Evolutionary conservation across 1,140 invertebrate species (phyloP).

Genomic region (Euura lappo): DNA sequence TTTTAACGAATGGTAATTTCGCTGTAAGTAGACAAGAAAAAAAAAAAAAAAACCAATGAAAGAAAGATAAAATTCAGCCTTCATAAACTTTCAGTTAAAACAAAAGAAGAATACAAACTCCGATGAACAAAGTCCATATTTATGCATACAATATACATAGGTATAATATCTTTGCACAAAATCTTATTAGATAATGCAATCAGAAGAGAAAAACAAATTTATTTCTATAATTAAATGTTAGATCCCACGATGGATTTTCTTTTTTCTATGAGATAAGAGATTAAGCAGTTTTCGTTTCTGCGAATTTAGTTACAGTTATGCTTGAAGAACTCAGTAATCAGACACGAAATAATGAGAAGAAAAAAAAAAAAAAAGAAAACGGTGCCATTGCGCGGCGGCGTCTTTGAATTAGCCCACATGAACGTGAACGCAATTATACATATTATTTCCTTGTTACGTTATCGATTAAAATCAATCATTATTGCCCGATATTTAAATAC

Average conservation of each 20-base stretch:
- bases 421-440: constrained; percentile 31
- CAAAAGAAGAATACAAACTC: constrained; percentile 29
- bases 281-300: constrained; percentile 8
- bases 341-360: not conserved
- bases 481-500: not conserved
- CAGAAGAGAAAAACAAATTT: constrained; percentile 18
- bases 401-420: not conserved
- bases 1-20: no score
- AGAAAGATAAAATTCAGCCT: constrained; percentile 53
- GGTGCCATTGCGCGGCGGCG: constrained; percentile 55
- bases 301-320: no score
- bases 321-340: no score
- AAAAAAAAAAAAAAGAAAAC: constrained; percentile 37
- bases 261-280: not conserved
- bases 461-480: constrained; percentile 39
- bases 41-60: constrained; percentile 34
- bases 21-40: not conserved
- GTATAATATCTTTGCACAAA: constrained; percentile 43
- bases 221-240: constrained; percentile 42
- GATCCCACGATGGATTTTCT: constrained; percentile 33
- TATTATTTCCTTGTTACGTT: constrained; percentile 53
- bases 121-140: constrained; percentile 33
- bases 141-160: no score
- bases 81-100: constrained; percentile 57
- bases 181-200: constrained; percentile 36